phyloP scores from a whole-genome alignment of 1,140 invertebrate species.

The Ostrea edulis region DNA sequence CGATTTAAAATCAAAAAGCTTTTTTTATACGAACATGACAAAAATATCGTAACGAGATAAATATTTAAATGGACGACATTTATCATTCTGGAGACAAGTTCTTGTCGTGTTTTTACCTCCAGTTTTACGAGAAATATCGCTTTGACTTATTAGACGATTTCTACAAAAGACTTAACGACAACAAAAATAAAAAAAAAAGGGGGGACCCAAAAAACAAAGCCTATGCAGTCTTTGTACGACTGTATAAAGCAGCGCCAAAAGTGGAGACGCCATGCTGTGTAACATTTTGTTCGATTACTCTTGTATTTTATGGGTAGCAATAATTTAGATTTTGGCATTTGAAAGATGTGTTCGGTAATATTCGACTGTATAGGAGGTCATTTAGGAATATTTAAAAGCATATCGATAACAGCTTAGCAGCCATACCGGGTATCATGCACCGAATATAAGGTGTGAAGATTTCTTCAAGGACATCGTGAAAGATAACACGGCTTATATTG shows the following conservation, averaged over 20 bases:
- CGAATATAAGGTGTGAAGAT: constrained; percentile 5
- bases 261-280: background rate
- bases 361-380: constrained; percentile 17
- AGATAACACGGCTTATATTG: background rate
- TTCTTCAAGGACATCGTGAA: background rate
- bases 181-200: too few relatives aligned
- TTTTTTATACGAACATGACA: background rate
- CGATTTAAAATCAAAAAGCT: background rate
- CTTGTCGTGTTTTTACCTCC: background rate
- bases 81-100: background rate
- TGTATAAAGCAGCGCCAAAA: background rate
- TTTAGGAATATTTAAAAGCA: constrained; percentile 31
- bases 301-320: constrained; percentile 15
- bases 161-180: background rate
- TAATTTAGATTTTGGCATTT: constrained; percentile 16
- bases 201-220: background rate
- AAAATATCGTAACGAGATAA: constrained; percentile 21
- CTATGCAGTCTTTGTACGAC: background rate
- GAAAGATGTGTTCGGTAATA: background rate
- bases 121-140: background rate
- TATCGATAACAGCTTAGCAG: constrained; percentile 31
- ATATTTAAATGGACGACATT: constrained; percentile 16
- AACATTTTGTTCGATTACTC: background rate
- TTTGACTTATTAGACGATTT: background rate
- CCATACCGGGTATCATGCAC: background rate